Base-by-base conservation (phyloP, 2,888 invertebrate species). In the Xylocampa areola region DNA sequence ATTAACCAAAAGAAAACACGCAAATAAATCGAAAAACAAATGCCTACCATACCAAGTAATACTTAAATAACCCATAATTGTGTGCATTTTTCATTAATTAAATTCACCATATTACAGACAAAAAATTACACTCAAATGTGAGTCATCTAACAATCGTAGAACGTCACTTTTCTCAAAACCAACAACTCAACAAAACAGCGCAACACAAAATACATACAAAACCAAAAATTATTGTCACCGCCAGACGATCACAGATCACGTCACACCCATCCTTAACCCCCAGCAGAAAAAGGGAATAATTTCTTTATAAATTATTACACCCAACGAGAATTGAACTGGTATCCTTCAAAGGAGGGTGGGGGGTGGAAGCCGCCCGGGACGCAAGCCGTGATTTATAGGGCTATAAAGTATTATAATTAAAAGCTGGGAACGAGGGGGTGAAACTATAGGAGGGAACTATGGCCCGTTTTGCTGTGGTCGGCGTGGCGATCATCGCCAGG, bases 381-480 rank as follows among this genome's bases (percentile, higher is more conserved):
- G 91, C 88, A 77, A 84, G 79, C 79, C 86, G 91, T 96, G 96
- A 96, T 96, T 96, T 96, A 96, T 96, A 95, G 95, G 95, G 95
- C 96, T 95, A 96, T 96, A 96, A 96, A 96, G 96, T 96, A 96
- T 96, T 96, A 96, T 96, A 96, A 96, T 96, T 96, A 96, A 96
- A 96, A 95, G 95, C 95, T 87, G 85, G 86, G 80, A 76, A 76
- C 79, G 80, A 78, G 84, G 81, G 70, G 90, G 87, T 82, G 89
- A 89, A 92, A 92, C 92, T 92, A 91, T 88, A 85, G 84, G 87
- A 81, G 81, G 82, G 79, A 90, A 91, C 90, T 90, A 89, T 82
- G 86, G 82, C 71, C 79, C 84, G 86, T 82, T n/a, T 89, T 79
- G 82, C 68, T 58, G 75, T 69, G 63, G 76, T 82, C 84, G 77